Evolutionary conservation across 2,888 invertebrate genomes (phyloP), one percentile per base, ranked within the genome.

Genomic region (Mystacides longicornis): DNA sequence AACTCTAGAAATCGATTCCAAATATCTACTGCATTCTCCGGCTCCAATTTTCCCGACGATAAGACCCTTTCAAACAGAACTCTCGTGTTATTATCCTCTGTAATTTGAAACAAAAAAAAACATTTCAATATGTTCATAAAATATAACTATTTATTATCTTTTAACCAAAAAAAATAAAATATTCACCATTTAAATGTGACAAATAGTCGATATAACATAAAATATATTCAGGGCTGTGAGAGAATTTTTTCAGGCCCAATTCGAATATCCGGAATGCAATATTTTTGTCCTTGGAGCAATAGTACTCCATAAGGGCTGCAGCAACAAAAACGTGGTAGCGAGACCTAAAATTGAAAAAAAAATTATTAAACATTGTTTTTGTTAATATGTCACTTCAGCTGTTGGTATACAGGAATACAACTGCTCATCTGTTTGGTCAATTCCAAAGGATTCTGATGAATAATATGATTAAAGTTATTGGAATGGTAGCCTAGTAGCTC

Each of bases 1-100:
- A 99, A 99, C 70, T 99, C 96, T 63, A 99, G 75, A 70, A 99
- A 99, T 59, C 92, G 80, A 75, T 98, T 97, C 99, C 99, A 99
- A 55, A 99, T 94, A 68, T 98, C 96, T 75, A 93, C 89, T 2
- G 95, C 94, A 71, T 93, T 89, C 67, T 96, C 94, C 0, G 91
- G 86, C 64, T 91, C 87, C 47, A 99, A 74, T 58, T 89, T 91
- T 46, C 93, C 94, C 0, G 95, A 93, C 0, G 95, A 93, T 1
- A 99, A 78, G 1, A 99, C 95, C 16, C 98, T 78, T 71, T 99
- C 99, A 74, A 98, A 99, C 43, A 99, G 75, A n/a, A 99, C 99
- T 51, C 99, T 80, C 0, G 99, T 99, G 71, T 99, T 99, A 72
- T 99, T 99, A 69, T 99, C 99, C 83, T 99, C 98, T 91, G 75